Base-by-base conservation (phyloP, 2,888 invertebrate genomes). In the Archips crataeganus region DNA sequence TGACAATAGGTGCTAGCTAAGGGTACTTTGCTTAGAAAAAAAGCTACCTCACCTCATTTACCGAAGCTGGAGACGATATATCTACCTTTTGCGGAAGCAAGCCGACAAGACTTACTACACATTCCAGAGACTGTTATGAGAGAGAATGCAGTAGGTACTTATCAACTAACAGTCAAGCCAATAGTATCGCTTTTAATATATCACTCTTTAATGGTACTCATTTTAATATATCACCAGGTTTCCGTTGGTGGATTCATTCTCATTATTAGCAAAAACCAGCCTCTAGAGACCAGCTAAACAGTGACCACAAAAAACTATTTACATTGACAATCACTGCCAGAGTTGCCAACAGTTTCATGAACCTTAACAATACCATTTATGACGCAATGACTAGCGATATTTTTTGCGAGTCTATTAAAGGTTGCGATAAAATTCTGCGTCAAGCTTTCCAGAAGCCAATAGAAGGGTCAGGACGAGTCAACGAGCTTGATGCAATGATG, bases 361-460 rank as follows among this genome's bases (percentile, higher is more conserved):
- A 54, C 54, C 9, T 49, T 23, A 54, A 54, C 54, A 54, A 54
- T 15, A 23, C 54, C 54, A 54, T 57, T 54, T 11, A 32, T 57
- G 57, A 57, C 32, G 23, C 57, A 57, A 57, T 57, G 32, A 32
- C 51, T 8, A 23, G 6, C 57, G 32, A 32, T 57, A 57, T 54
- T 54, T 49, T 57, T 57, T 57, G 57, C 57, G 32, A 57, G 1
- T 51, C 51, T 32, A 32, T 32, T 60, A 60, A 9, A 60, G 60
- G 60, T 60, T 13, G 36, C 60, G 65, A 23, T 11, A 62, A 11
- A 64, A 13, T 76, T 78, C 79, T 77, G 77, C 81, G 80, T 74
- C 77, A 85, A 88, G 85, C 84, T 89, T 90, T 91, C 90, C 85
- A 88, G 90, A 84, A 78, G 77, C 79, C 80, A 86, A 87, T 88